phyloP scores from a whole-genome alignment of 2,797 vertebrate species.

The Hoplostethus mediterraneus region DNA sequence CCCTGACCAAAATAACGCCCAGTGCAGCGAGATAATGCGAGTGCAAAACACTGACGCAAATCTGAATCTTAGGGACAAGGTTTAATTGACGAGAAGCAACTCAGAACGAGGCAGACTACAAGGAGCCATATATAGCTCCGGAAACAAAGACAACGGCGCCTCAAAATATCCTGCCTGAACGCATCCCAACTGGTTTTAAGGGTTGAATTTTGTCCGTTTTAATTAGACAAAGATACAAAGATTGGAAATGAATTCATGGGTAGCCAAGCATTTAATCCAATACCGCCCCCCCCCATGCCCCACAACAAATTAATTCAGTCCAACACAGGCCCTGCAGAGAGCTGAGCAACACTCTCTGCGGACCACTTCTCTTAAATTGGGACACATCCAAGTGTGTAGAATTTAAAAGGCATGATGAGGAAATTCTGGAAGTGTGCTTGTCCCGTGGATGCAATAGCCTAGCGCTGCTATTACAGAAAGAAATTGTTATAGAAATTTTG shows the following conservation, averaged over 20 bases:
- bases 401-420: not conserved
- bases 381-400: not conserved
- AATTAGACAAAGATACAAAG: slow-evolving; percentile 21
- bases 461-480: not conserved
- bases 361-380: not conserved
- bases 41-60: slow-evolving; percentile 41
- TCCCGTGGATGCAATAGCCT: not conserved
- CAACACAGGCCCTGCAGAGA: slow-evolving; percentile 67
- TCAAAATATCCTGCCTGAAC: not conserved
- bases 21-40: slow-evolving; percentile 27
- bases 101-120: not conserved
- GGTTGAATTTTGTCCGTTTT: slow-evolving; percentile 14
- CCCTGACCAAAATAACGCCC: slow-evolving; percentile 26
- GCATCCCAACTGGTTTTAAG: slow-evolving; percentile 2
- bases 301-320: slow-evolving; percentile 75
- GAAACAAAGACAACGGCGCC: not conserved
- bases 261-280: slow-evolving; percentile 22
- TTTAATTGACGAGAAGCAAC: slow-evolving; percentile 21
- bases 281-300: not conserved
- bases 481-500: too few species aligned
- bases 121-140: slow-evolving; percentile 6
- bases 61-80: not conserved
- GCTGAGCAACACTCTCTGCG: slow-evolving; percentile 59
- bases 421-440: not conserved
- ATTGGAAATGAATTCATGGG: slow-evolving; percentile 13